phyloP scores from a whole-genome alignment of 2,797 vertebrate genomes.

The Eulemur mongoz region DNA sequence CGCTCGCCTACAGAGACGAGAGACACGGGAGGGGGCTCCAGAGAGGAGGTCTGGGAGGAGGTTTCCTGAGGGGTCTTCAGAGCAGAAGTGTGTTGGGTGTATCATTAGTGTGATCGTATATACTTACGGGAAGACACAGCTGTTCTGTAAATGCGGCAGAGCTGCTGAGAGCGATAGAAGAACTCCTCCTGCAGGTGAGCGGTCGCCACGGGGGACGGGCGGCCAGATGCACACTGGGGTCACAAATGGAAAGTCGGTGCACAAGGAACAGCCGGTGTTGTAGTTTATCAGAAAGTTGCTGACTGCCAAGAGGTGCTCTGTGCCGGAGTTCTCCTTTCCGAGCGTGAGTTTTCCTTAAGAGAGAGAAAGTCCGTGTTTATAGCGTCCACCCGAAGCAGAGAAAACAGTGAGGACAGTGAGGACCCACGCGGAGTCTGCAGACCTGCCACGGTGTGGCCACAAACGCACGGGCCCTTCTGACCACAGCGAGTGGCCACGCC shows the following conservation, averaged over 20 bases:
- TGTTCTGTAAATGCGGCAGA: background rate
- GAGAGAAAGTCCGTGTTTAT: background rate
- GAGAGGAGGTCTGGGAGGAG: fast-evolving
- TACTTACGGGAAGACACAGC: background rate
- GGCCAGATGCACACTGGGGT: constrained; percentile 12
- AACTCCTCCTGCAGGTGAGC: background rate
- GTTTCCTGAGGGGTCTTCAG: background rate
- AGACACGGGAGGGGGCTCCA: fast-evolving
- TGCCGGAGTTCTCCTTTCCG: background rate
- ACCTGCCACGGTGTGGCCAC: background rate
- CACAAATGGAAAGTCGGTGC: constrained; percentile 9
- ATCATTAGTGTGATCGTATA: background rate
- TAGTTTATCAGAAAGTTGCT: constrained; percentile 54
- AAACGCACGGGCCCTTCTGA: background rate
- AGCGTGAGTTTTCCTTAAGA: background rate
- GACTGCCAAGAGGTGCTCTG: background rate
- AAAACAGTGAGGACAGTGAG: background rate
- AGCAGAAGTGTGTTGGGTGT: background rate
- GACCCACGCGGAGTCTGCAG: background rate
- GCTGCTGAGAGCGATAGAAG: background rate
- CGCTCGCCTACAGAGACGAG: background rate
- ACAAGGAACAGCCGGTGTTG: constrained; percentile 26
- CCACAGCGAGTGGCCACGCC: background rate
- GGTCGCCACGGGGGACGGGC: background rate
- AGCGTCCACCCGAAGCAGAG: background rate